Base-by-base conservation (phyloP, 1,140 invertebrate genomes). In the Goniozus legneri region DNA sequence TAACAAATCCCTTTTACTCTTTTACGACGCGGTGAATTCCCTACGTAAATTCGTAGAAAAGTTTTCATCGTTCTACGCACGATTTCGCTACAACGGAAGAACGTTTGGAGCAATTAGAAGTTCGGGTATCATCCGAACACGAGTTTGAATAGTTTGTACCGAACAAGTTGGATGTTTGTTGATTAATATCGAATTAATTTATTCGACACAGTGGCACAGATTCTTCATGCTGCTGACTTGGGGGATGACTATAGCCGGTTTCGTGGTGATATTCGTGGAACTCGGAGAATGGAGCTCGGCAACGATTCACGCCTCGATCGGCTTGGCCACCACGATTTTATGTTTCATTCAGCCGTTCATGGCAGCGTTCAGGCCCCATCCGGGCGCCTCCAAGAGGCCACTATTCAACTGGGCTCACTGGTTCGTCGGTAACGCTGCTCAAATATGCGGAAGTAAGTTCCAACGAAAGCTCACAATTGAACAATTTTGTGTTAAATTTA, bases 351-450 rank as follows among this genome's bases (percentile, higher is more conserved):
- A 98, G 75, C 93, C 93, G 0, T 78, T 72, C 58, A 86, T 90
- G 80, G 92, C 92, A 3, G 82, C 86, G 22, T 87, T 95, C 67
- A 82, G 95, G 44, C 92, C 92, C 3, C 84, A 88, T 67, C 92
- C 93, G 1, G 87, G 85, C 37, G 85, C 88, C 34, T 80, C 84
- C 2, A 86, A 84, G 58, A 78, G 94, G 43, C 82, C 87, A 0
- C 76, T 95, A 42, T 97, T 97, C 77, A 98, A 98, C 72, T 97
- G 94, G 94, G 63, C 84, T 12, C 94, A 97, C 74, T 97, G 93
- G 91, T 77, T 91, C 32, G 82, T 92, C 53, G 95, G 95, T 36
- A 97, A 95, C 70, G 75, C 84, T n/a, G 93, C 92, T 2, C 91
- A 95, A 67, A 91, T 95, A 56, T 77, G 95, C 44, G 91, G 84